Evolutionary conservation across 2,888 invertebrate genomes (phyloP).

Genomic region (Eledona agricola): DNA sequence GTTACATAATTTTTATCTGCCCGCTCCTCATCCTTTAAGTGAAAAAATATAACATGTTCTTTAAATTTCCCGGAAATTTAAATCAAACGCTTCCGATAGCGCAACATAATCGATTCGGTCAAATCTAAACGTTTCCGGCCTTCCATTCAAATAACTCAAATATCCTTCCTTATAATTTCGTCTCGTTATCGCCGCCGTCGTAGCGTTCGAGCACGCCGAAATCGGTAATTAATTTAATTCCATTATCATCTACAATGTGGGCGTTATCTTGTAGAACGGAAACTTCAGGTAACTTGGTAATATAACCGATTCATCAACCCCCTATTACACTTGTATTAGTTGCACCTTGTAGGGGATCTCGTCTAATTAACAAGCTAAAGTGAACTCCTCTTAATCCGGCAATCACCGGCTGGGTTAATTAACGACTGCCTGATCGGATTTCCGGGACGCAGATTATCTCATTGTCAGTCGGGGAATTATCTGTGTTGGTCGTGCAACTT

Average conservation of each 20-base stretch:
- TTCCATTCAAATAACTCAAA: slow-evolving; percentile 1
- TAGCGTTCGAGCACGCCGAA: slow-evolving; percentile 17
- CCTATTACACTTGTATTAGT: slow-evolving; percentile 39
- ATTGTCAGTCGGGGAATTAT: slow-evolving; percentile 45
- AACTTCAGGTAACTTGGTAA: slow-evolving; percentile 27
- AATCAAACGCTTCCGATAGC: no score
- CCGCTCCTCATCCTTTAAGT: no score
- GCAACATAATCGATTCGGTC: no score
- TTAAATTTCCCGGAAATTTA: no score
- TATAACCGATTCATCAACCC: slow-evolving; percentile 20
- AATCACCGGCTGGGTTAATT: slow-evolving; percentile 55
- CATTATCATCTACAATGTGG: slow-evolving; percentile 23
- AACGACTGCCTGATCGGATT: slow-evolving; percentile 54
- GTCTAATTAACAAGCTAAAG: slow-evolving; percentile 55
- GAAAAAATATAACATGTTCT: no score
- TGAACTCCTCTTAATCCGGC: slow-evolving; percentile 53
- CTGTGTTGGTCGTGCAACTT: slow-evolving; percentile 19
- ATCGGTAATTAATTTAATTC: slow-evolving; percentile 32
- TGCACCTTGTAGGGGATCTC: slow-evolving; percentile 46
- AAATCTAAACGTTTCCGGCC: no score
- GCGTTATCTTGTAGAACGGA: slow-evolving; percentile 25
- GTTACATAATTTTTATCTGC: no score
- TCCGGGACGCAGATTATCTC: slow-evolving; percentile 52
- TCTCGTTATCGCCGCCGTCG: slow-evolving; percentile 18
- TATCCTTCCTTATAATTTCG: slow-evolving; percentile 5